A percentile compares a stretch with the other conserved stretches of the same genome.
Evolutionary conservation across 1,140 invertebrate species (phyloP).

Genomic region (Atta cephalotes): DNA sequence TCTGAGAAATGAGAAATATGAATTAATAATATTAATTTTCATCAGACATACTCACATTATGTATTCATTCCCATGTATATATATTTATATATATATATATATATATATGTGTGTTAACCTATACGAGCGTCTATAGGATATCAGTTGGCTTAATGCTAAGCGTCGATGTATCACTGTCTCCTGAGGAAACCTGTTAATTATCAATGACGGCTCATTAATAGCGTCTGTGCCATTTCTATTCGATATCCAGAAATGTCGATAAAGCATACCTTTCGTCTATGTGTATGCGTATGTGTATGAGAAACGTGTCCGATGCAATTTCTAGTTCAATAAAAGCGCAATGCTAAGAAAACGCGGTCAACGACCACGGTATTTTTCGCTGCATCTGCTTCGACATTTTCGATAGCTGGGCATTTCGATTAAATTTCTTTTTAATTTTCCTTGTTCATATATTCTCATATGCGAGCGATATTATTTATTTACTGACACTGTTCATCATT

Average conservation of each 20-base stretch:
- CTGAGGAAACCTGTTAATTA: constrained; percentile 48
- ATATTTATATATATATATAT: not conserved
- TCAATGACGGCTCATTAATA: constrained; percentile 41
- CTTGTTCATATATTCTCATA: constrained; percentile 17
- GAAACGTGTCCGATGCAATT: constrained; percentile 22
- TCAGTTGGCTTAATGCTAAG: constrained; percentile 31
- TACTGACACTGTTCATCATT: constrained; percentile 20
- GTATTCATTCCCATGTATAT: not conserved
- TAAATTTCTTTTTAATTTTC: constrained; percentile 21
- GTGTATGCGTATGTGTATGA: no score
- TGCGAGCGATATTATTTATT: constrained; percentile 33
- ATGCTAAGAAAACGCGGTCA: constrained; percentile 40
- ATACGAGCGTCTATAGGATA: constrained; percentile 1
- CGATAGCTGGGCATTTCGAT: constrained; percentile 21
- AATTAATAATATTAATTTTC: constrained; percentile 32
- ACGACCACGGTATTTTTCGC: constrained; percentile 46
- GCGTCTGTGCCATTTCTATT: constrained; percentile 38
- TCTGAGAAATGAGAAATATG: not conserved
- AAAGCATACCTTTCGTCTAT: constrained; percentile 13
- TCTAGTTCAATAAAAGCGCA: constrained; percentile 39
- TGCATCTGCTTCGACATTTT: constrained; percentile 39
- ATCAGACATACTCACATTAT: not conserved
- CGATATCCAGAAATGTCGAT: constrained; percentile 42
- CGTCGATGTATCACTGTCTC: constrained; percentile 29
- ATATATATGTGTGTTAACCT: not conserved